Conservation (phyloP, 2,888 invertebrate species). For the Ommatoiulus sabulosus region DNA sequence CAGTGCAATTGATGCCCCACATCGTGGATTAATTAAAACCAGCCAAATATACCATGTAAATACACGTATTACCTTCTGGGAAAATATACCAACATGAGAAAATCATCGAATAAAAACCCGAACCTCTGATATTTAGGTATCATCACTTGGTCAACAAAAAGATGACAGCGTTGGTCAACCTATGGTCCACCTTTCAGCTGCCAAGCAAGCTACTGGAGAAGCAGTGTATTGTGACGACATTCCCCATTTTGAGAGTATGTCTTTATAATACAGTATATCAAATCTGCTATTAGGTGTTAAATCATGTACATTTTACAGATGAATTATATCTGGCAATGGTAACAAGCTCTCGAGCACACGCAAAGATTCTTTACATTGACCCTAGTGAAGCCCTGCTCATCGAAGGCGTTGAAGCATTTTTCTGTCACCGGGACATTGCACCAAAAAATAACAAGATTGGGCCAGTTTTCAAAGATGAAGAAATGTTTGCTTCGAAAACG, state of each 20-base stretch:
- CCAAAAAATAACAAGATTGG: constrained; percentile 77
- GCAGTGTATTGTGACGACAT: constrained; percentile 93
- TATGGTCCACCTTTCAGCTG: constrained; percentile 82
- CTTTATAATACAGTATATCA: no score
- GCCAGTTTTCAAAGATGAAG: constrained; percentile 82
- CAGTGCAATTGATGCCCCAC: constrained; percentile 65
- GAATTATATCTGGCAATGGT: constrained; percentile 87
- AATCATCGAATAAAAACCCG: no score
- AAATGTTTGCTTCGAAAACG: constrained; percentile 81
- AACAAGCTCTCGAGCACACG: constrained; percentile 83
- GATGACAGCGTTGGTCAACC: constrained; percentile 85
- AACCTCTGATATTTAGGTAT: constrained; percentile 63
- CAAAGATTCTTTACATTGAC: constrained; percentile 82
- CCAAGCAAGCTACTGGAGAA: constrained; percentile 90
- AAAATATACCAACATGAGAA: no score
- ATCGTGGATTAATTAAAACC: no score
- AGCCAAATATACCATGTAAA: constrained; percentile 73
- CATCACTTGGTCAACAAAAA: constrained; percentile 64
- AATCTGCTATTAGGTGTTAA: constrained; percentile 5
- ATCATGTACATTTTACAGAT: constrained; percentile 65
- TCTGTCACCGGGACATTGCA: constrained; percentile 81
- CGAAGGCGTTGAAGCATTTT: constrained; percentile 86
- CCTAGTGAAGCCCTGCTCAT: constrained; percentile 78
- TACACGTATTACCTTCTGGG: no score
- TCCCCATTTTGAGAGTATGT: constrained; percentile 75